phyloP scores from a whole-genome alignment of 2,113 vertebrate genomes.

The Labeo rohita region DNA sequence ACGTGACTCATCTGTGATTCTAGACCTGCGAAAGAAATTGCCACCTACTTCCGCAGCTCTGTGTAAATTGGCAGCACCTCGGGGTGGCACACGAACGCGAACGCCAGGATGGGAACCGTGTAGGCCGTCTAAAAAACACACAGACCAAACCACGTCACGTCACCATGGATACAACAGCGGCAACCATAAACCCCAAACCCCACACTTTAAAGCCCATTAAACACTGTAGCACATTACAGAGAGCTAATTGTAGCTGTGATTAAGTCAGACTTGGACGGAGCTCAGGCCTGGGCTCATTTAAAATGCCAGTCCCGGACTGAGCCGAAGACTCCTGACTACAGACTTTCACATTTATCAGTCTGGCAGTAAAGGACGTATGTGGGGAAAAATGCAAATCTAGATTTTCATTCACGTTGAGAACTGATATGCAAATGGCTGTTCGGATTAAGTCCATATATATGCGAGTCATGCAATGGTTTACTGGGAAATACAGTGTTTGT shows the following conservation, averaged over 20 bases:
- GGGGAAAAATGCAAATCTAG: background rate
- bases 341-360: conserved; percentile 52
- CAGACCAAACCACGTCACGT: conserved; percentile 60
- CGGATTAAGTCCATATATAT: background rate
- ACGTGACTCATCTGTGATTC: background rate
- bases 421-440: background rate
- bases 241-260: conserved; percentile 73
- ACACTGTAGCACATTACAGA: conserved; percentile 67
- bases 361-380: conserved; percentile 44
- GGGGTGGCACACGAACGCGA: conserved; percentile 97
- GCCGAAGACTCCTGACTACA: conserved; percentile 7
- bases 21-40: conserved; percentile 6
- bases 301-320: conserved; percentile 55
- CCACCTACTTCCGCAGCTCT: conserved; percentile 93
- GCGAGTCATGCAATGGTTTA: background rate
- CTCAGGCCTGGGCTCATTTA: conserved; percentile 63
- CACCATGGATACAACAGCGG: conserved; percentile 74
- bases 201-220: conserved; percentile 64
- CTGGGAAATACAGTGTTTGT: background rate
- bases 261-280: conserved; percentile 65
- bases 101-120: conserved; percentile 98
- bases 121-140: conserved; percentile 87
- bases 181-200: conserved; percentile 65
- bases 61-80: conserved; percentile 99
- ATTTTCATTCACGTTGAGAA: background rate